A percentile compares a stretch with the other conserved stretches of the same genome.
Evolutionary conservation across 1,140 invertebrate genomes (phyloP).

Genomic region (Bombus waltoni): DNA sequence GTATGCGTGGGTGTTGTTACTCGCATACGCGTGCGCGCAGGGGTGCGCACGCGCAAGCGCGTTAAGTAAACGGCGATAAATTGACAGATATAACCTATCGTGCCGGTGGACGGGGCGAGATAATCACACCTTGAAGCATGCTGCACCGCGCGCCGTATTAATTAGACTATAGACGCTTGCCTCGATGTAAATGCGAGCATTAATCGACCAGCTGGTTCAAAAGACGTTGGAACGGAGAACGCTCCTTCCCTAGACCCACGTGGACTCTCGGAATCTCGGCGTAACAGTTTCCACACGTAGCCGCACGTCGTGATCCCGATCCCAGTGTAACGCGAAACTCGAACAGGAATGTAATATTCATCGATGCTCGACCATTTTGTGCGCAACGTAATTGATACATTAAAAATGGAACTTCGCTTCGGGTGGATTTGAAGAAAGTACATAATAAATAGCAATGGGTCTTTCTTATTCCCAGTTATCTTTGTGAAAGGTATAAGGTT

Average conservation of each 20-base stretch:
- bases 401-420: too few relatives aligned
- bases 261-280: conserved; percentile 1
- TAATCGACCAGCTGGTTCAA: conserved; percentile 13
- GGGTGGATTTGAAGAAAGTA: too few relatives aligned
- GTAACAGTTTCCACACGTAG: conserved; percentile 5
- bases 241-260: background rate
- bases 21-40: conserved; percentile 18
- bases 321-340: background rate
- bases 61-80: conserved; percentile 56
- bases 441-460: too few relatives aligned
- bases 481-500: too few relatives aligned
- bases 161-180: conserved; percentile 47
- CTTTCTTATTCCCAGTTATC: too few relatives aligned
- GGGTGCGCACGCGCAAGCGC: background rate
- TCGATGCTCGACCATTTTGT: background rate
- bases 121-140: conserved; percentile 40
- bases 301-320: background rate
- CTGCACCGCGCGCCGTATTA: conserved; percentile 20
- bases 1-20: conserved; percentile 48
- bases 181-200: conserved; percentile 19
- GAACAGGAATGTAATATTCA: background rate
- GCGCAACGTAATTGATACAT: background rate
- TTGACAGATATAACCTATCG: conserved; percentile 50
- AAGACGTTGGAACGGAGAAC: conserved; percentile 2
- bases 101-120: conserved; percentile 3